Evolutionary conservation across 2,888 invertebrate species (phyloP).

Genomic region (Mimumesa dahlbomi): DNA sequence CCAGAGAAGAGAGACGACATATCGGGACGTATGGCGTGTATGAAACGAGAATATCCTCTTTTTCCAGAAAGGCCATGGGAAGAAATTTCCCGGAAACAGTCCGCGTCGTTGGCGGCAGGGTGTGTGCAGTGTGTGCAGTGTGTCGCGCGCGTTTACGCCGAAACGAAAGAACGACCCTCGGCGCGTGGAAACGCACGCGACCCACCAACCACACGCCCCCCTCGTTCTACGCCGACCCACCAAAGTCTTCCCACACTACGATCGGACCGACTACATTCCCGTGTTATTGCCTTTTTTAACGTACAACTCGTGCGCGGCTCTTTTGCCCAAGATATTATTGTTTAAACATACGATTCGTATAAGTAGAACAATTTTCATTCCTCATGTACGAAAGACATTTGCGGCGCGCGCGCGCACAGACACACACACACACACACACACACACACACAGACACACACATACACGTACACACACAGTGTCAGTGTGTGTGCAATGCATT

Average conservation of each 20-base stretch:
- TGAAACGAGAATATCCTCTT: slow-evolving; percentile 56
- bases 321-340: too few species aligned
- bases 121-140: too few species aligned
- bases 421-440: too few species aligned
- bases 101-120: slow-evolving; percentile 8
- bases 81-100: slow-evolving; percentile 28
- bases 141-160: slow-evolving; percentile 11
- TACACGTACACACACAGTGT: too few species aligned
- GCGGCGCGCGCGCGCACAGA: too few species aligned
- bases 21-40: slow-evolving; percentile 14
- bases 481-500: too few species aligned
- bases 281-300: neutral
- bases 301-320: slow-evolving; percentile 23
- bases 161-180: slow-evolving; percentile 35
- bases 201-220: slow-evolving; percentile 56
- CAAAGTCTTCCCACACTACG: too few species aligned
- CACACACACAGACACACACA: too few species aligned
- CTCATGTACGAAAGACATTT: too few species aligned
- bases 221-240: too few species aligned
- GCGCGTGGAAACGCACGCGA: slow-evolving; percentile 53
- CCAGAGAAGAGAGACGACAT: slow-evolving; percentile 34
- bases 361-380: too few species aligned
- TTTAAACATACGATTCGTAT: too few species aligned
- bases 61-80: slow-evolving; percentile 23
- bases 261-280: neutral